These are phyloP conservation scores for Pseudorectes ferrugineus DNA, from an alignment of 2,113 vertebrate genomes.

Conservation along the genomic window DNA sequence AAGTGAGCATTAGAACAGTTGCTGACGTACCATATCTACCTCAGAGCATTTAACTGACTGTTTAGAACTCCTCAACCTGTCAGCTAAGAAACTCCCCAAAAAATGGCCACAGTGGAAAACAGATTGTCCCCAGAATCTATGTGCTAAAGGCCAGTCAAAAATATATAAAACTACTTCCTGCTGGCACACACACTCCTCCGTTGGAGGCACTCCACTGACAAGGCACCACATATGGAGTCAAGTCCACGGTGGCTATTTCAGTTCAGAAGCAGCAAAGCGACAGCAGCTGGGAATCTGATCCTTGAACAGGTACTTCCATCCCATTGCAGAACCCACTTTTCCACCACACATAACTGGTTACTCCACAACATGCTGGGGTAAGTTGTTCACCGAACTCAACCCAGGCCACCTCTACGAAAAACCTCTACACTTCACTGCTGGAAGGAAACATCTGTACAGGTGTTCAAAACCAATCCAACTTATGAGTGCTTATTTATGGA, in stretches of 20 bases:
- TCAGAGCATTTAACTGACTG: background rate
- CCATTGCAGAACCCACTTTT: background rate
- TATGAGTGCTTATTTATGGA: background rate
- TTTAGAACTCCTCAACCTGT: background rate
- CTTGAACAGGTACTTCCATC: background rate
- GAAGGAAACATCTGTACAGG: background rate
- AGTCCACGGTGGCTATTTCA: background rate
- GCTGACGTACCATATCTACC: background rate
- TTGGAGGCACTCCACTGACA: background rate
- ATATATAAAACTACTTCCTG: fast-evolving
- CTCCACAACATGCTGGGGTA: background rate
- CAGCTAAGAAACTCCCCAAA: background rate
- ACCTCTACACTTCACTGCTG: background rate
- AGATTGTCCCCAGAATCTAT: background rate
- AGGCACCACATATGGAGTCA: background rate
- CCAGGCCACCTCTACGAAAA: background rate
- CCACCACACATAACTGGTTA: background rate
- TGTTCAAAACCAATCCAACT: background rate
- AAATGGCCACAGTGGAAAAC: background rate
- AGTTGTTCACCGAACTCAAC: background rate
- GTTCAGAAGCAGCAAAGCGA: background rate
- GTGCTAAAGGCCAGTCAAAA: background rate
- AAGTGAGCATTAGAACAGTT: background rate
- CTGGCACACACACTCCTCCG: background rate
- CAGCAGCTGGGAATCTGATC: background rate